Conservation (phyloP, 2,113 vertebrate genomes). For the Trachemys scripta region DNA sequence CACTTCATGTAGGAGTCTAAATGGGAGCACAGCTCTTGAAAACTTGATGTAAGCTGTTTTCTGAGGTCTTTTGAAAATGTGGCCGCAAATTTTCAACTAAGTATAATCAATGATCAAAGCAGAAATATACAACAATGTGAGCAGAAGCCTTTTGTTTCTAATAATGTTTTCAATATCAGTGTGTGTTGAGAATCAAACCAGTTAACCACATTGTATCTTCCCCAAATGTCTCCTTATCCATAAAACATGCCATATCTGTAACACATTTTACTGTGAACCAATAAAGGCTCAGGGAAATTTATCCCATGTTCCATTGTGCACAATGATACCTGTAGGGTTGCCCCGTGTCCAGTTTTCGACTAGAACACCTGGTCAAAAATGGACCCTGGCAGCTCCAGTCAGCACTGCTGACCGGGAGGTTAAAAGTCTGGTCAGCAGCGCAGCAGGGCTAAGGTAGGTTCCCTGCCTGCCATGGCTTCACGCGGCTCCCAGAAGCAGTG, state of each 20-base stretch:
- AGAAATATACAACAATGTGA: background rate
- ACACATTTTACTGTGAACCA: background rate
- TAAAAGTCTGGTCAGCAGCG: too few species aligned
- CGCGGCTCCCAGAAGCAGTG: too few species aligned
- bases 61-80: background rate
- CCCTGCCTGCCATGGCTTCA: too few species aligned
- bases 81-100: background rate
- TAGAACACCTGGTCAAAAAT: too few species aligned
- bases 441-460: too few species aligned
- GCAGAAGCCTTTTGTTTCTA: background rate
- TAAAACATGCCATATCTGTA: background rate
- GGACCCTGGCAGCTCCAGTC: too few species aligned
- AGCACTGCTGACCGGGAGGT: too few species aligned
- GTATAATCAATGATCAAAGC: background rate
- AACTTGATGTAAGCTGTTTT: background rate
- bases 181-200: background rate
- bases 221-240: background rate
- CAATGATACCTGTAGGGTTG: background rate
- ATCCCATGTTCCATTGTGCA: background rate
- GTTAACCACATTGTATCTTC: background rate
- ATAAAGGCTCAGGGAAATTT: background rate
- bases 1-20: background rate
- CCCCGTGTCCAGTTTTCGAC: too few species aligned
- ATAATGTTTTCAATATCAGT: background rate
- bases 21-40: background rate